Base-by-base conservation (phyloP, 92 coral and sea anemone species). In the Phymanthus crucifer region DNA sequence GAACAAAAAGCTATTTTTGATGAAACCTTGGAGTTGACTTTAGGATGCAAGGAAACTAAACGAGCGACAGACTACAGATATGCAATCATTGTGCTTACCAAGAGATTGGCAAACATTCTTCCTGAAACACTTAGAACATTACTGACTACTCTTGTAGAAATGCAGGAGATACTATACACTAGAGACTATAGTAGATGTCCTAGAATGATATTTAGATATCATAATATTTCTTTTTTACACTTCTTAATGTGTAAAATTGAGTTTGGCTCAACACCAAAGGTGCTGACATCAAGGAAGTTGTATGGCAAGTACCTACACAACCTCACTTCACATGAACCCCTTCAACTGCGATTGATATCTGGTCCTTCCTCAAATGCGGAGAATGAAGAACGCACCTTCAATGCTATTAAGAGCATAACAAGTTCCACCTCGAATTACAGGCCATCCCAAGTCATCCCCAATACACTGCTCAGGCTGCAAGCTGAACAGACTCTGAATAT, bases 21-120 rank as follows among this genome's bases (percentile, higher is more conserved):
- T 70, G 77, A 83, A 14, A 24, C 65, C 27, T 36, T 43, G 11
- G 77, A 83, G 3, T 18, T 31, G 14, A 76, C 83, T 26, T 54
- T 84, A 16, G 75, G 78, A 33, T 35, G 64, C 2, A 84, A 84
- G 61, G 88, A 84, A 23, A 78, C 71, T 11, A 71, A 84, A 73
- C 32, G 88, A 24, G 82, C 78, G 23, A 12, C 24, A 54, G 37
- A 14, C 68, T 74, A 45, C 50, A 11, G 84, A 66, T 32, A 40
- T 27, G 73, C 84, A 31, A 47, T 78, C 19, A 71, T 84, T 24
- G 54, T 71, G 14, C 21, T 71, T 19, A 16, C 38, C 13, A 71
- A 71, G n/a, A n/a, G n/a, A n/a, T n/a, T n/a, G n/a, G n/a, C n/a
- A n/a, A n/a, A n/a, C n/a, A n/a, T n/a, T n/a, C 48, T 71, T 23